These are phyloP conservation scores for Otus sunia DNA, from an alignment of 2,113 vertebrate species.

Conservation along the genomic window DNA sequence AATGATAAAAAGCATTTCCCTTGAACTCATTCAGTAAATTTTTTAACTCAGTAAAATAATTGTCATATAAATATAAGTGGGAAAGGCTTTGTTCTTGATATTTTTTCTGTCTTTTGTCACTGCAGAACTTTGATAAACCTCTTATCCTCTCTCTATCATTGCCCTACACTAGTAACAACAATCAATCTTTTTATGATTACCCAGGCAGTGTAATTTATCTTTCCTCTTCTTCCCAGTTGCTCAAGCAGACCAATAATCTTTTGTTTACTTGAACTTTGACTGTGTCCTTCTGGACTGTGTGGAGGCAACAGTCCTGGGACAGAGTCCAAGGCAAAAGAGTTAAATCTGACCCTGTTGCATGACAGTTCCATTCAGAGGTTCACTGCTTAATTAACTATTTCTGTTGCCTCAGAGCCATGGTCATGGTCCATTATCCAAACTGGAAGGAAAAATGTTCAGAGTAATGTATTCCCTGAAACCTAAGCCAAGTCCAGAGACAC, in stretches of 20 bases:
- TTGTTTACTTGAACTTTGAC: conserved; percentile 43
- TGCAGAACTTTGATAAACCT: background rate
- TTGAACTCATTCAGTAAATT: background rate
- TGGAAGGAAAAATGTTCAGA: background rate
- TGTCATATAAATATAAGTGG: background rate
- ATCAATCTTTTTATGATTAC: background rate
- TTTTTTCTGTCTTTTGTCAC: background rate
- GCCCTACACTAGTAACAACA: background rate
- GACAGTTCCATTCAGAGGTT: conserved; percentile 25
- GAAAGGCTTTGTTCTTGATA: background rate
- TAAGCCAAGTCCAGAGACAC: background rate
- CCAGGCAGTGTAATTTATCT: conserved; percentile 21
- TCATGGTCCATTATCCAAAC: background rate
- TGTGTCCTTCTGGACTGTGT: conserved; percentile 33
- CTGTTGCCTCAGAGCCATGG: background rate
- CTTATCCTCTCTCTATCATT: background rate
- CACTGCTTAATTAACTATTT: background rate
- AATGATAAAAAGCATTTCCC: background rate
- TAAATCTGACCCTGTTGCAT: conserved; percentile 55
- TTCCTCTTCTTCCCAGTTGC: background rate
- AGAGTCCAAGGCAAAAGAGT: conserved; percentile 69
- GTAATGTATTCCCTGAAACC: background rate
- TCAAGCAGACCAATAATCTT: conserved; percentile 6
- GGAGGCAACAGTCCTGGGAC: background rate
- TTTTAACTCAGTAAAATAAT: background rate